Evolutionary conservation across 1,140 invertebrate species (phyloP).

Genomic region (Oscheius sp.): DNA sequence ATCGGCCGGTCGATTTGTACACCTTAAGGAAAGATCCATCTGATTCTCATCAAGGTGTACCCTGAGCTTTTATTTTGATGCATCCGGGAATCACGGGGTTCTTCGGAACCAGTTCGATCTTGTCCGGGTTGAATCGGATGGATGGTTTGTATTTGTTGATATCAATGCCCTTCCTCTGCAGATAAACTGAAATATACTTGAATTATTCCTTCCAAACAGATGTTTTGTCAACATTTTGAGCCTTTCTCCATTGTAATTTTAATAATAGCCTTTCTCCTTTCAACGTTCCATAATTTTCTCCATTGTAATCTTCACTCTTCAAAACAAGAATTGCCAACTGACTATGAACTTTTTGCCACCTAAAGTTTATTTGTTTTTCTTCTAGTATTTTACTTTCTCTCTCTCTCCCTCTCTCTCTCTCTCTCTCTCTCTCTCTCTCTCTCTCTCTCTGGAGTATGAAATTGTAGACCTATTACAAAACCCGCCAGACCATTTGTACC

Average conservation of each 20-base stretch:
- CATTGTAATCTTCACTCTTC: no score
- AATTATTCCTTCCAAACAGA: no score
- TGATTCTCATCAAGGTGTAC: slow-evolving; percentile 6
- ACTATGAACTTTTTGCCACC: background rate
- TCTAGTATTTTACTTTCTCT: background rate
- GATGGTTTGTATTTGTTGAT: slow-evolving; percentile 56
- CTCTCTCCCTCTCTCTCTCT: background rate
- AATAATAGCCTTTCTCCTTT: no score
- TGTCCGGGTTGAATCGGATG: slow-evolving; percentile 60
- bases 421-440: background rate
- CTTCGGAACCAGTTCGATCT: slow-evolving; percentile 60
- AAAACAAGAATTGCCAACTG: background rate
- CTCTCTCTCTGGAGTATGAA: no score
- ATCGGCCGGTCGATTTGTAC: slow-evolving; percentile 58
- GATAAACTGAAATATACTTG: slow-evolving; percentile 57
- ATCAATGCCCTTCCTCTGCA: slow-evolving; percentile 56
- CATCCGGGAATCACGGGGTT: slow-evolving; percentile 60
- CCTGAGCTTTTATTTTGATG: slow-evolving; percentile 60
- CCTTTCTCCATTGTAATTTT: no score
- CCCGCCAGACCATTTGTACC: no score
- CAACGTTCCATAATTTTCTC: no score
- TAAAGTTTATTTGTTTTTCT: background rate
- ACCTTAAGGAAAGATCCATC: slow-evolving; percentile 13
- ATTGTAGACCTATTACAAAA: no score
- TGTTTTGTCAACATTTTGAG: no score